Conservation (phyloP, 2,113 vertebrate species). For the Melanostigma gelatinosum region DNA sequence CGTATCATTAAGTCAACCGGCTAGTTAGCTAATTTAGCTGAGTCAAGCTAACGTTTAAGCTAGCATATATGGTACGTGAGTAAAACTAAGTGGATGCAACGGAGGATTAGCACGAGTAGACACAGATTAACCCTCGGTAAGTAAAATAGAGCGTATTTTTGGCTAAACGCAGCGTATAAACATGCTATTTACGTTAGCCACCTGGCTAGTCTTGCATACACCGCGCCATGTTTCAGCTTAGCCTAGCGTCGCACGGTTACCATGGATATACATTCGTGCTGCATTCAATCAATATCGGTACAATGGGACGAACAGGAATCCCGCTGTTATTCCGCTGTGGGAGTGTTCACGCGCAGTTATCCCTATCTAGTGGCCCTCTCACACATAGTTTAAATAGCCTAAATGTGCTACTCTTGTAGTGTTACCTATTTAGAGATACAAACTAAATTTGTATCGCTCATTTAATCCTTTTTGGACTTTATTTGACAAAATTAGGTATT, state of each 20-base stretch:
- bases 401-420: neutral
- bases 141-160: neutral
- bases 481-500: neutral
- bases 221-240: constrained; percentile 50
- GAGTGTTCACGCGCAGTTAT: neutral
- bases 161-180: neutral
- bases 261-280: constrained; percentile 54
- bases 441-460: neutral
- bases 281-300: neutral
- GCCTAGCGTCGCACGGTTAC: constrained; percentile 78
- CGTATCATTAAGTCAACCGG: neutral
- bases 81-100: neutral
- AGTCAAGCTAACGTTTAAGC: neutral
- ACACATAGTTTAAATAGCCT: neutral
- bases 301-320: neutral
- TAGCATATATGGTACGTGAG: constrained; percentile 37
- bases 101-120: neutral
- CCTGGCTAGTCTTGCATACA: neutral
- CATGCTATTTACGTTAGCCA: constrained; percentile 7
- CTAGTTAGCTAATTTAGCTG: constrained; percentile 2
- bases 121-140: neutral
- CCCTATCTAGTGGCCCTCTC: neutral
- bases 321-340: no score
- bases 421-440: neutral
- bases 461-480: neutral